These are phyloP conservation scores for Himalopsyche anomala DNA, from an alignment of 2,888 invertebrate species.

Conservation along the genomic window DNA sequence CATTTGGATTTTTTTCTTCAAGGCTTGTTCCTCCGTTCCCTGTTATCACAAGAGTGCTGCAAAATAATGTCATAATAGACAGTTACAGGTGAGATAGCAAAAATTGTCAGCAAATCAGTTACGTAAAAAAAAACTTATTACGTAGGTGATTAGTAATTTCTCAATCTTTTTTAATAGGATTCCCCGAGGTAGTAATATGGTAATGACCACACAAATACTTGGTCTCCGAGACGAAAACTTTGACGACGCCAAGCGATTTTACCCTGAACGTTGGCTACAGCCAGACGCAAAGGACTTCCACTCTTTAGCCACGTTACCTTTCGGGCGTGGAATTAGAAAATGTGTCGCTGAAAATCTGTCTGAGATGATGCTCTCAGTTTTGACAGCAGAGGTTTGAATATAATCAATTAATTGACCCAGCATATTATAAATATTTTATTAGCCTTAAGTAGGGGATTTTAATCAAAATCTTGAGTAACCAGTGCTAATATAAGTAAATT, in stretches of 20 bases:
- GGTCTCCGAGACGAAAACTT: constrained; percentile 80
- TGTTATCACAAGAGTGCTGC: constrained; percentile 78
- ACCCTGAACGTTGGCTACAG: constrained; percentile 80
- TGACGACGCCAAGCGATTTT: constrained; percentile 79
- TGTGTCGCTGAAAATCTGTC: constrained; percentile 81
- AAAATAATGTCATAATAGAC: constrained; percentile 78
- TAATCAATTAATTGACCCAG: too few relatives aligned
- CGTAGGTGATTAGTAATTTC: neutral
- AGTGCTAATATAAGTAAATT: too few relatives aligned
- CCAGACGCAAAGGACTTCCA: constrained; percentile 72
- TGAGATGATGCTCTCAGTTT: constrained; percentile 77
- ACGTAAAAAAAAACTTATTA: neutral
- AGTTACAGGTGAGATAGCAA: constrained; percentile 75
- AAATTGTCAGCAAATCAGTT: neutral
- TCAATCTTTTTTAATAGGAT: constrained; percentile 69
- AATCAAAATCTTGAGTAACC: too few relatives aligned
- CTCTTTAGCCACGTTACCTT: constrained; percentile 79
- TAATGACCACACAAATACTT: constrained; percentile 81
- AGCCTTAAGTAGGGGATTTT: too few relatives aligned
- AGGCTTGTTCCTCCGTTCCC: constrained; percentile 82
- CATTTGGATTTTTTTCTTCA: constrained; percentile 65
- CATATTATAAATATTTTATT: too few relatives aligned
- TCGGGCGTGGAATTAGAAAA: constrained; percentile 80
- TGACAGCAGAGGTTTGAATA: constrained; percentile 76
- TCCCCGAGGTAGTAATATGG: constrained; percentile 78